Evolutionary conservation across 1,140 invertebrate species (phyloP).

Genomic region (Drosophila pandora): DNA sequence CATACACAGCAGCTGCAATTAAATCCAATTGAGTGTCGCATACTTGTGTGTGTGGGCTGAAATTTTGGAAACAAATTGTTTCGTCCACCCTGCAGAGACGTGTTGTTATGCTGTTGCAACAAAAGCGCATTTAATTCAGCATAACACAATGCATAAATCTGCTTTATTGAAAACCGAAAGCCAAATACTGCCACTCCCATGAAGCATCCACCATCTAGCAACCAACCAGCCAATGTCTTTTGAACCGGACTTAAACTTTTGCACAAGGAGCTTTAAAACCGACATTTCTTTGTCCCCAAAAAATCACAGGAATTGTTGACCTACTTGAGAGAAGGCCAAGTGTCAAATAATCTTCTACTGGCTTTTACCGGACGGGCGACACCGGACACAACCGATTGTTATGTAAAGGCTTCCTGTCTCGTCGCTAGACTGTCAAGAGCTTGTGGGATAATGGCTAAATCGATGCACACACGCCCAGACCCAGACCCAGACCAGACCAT

Average conservation of each 20-base stretch:
- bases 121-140: slow-evolving; percentile 55
- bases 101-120: slow-evolving; percentile 18
- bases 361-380: slow-evolving; percentile 18
- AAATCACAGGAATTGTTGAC: slow-evolving; percentile 51
- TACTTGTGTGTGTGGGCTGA: slow-evolving; percentile 54
- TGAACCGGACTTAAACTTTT: slow-evolving; percentile 20
- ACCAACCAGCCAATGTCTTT: neutral
- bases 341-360: slow-evolving; percentile 25
- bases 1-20: slow-evolving; percentile 53
- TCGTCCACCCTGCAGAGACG: slow-evolving; percentile 1
- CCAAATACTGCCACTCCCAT: neutral
- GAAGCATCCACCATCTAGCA: neutral
- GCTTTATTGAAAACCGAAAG: slow-evolving; percentile 55
- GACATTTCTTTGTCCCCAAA: slow-evolving; percentile 8
- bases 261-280: slow-evolving; percentile 26
- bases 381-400: slow-evolving; percentile 20
- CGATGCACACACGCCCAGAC: slow-evolving; percentile 42
- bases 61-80: slow-evolving; percentile 24
- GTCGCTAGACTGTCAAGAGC: slow-evolving; percentile 49
- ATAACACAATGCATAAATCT: slow-evolving; percentile 48
- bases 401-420: slow-evolving; percentile 21
- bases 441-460: slow-evolving; percentile 67
- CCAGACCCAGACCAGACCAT: neutral
- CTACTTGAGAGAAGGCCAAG: slow-evolving; percentile 53
- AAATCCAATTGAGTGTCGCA: slow-evolving; percentile 74